Evolutionary conservation across 2,113 vertebrate species (phyloP).

Genomic region (Nymphicus hollandicus): DNA sequence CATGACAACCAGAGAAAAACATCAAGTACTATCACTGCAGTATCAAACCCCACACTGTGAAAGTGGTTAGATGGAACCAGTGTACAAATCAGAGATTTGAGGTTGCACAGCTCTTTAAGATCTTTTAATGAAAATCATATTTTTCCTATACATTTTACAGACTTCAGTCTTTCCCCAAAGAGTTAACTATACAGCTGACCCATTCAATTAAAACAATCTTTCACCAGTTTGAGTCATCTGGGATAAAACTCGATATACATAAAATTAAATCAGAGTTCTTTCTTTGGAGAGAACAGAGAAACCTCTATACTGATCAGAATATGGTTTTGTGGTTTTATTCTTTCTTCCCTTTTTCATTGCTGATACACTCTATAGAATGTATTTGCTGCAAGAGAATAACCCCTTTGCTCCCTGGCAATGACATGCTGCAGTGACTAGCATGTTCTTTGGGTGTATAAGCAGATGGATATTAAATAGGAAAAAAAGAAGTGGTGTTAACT

Average conservation of each 20-base stretch:
- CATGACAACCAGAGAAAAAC: background rate
- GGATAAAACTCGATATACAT: background rate
- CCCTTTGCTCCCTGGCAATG: background rate
- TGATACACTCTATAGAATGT: background rate
- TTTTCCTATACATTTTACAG: background rate
- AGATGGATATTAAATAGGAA: background rate
- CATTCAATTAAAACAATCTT: constrained; percentile 41
- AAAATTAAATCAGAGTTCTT: constrained; percentile 25
- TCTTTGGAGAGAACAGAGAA: background rate
- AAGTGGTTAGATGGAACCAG: background rate
- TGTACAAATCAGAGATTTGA: background rate
- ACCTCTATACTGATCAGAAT: background rate
- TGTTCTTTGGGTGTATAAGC: background rate
- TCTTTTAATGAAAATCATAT: background rate
- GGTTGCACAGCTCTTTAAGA: background rate
- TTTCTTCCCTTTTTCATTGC: background rate
- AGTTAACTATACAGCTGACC: constrained; percentile 3
- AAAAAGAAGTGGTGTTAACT: background rate
- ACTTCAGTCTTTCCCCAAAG: background rate
- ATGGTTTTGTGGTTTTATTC: background rate
- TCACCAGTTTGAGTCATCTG: background rate
- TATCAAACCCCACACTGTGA: background rate
- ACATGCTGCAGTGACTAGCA: background rate
- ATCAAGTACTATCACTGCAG: background rate
- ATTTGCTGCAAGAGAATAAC: background rate